phyloP scores from a whole-genome alignment of 2,113 vertebrate genomes.

The Willisornis vidua region DNA sequence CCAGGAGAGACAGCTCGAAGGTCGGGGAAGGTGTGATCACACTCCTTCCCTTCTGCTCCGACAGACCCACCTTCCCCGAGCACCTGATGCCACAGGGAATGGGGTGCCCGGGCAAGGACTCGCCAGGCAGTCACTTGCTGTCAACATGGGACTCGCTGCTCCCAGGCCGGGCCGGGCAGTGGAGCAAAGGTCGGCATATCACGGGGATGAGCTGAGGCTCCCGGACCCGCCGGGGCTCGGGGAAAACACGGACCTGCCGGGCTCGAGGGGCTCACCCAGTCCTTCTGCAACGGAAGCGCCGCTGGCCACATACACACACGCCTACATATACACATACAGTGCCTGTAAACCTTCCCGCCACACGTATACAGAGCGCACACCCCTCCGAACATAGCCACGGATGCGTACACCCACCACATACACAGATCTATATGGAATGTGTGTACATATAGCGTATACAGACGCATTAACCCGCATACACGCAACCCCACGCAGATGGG shows the following conservation, averaged over 20 bases:
- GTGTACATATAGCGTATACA: fast-evolving
- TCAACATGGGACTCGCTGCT: fast-evolving
- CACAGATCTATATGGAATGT: fast-evolving
- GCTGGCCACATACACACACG: fast-evolving
- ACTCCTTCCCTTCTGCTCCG: fast-evolving
- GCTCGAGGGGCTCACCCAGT: not conserved
- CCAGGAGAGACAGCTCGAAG: fast-evolving
- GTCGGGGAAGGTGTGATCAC: fast-evolving
- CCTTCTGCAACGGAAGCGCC: fast-evolving
- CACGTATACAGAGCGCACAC: fast-evolving
- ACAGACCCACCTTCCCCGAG: too few species aligned
- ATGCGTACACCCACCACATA: not conserved
- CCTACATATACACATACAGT: fast-evolving
- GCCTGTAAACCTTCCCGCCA: not conserved
- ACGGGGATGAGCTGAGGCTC: too few species aligned
- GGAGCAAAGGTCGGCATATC: not conserved
- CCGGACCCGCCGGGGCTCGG: too few species aligned
- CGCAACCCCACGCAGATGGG: fast-evolving
- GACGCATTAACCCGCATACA: not conserved
- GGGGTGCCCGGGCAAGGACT: not conserved
- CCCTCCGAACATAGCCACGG: fast-evolving
- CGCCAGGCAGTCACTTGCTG: not conserved
- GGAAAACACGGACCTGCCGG: too few species aligned
- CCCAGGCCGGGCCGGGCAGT: fast-evolving
- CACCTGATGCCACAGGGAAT: fast-evolving